Conservation (phyloP, 2,888 invertebrate species). For the Cataglyphis livida region DNA sequence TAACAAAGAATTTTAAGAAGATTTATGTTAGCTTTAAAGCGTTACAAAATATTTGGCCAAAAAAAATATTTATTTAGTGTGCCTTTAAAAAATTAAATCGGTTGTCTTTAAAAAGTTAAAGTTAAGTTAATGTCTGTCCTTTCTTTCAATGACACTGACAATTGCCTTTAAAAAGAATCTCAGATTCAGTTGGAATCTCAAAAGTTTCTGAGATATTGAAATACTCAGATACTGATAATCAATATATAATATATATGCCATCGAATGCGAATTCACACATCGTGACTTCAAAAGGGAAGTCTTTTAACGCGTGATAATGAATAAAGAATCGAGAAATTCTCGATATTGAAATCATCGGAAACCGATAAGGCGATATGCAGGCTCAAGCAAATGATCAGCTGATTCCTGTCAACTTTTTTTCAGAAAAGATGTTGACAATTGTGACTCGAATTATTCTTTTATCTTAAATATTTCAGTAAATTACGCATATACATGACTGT, state of each 20-base stretch:
- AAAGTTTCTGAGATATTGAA: not conserved
- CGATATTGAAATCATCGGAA: constrained; percentile 69
- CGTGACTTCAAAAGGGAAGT: constrained; percentile 57
- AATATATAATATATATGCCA: not conserved
- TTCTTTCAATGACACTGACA: too few species aligned
- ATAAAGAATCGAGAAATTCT: constrained; percentile 75
- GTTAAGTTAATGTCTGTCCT: not conserved
- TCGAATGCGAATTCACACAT: not conserved
- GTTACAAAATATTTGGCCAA: too few species aligned
- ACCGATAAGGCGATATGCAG: constrained; percentile 50
- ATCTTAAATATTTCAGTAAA: not conserved
- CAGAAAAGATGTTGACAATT: constrained; percentile 48
- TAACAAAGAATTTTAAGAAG: not conserved
- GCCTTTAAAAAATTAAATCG: too few species aligned
- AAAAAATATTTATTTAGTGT: too few species aligned
- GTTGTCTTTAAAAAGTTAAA: not conserved
- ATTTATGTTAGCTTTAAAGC: not conserved
- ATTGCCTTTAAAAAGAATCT: not conserved
- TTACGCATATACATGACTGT: constrained; percentile 33
- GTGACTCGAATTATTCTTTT: constrained; percentile 27
- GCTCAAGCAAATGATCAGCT: not conserved
- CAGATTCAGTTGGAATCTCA: not conserved
- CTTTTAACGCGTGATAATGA: constrained; percentile 62
- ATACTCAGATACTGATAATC: not conserved
- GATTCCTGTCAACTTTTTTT: constrained; percentile 13